Evolutionary conservation across 2,113 vertebrate genomes (phyloP).

Genomic region (Eulemur rufifrons): DNA sequence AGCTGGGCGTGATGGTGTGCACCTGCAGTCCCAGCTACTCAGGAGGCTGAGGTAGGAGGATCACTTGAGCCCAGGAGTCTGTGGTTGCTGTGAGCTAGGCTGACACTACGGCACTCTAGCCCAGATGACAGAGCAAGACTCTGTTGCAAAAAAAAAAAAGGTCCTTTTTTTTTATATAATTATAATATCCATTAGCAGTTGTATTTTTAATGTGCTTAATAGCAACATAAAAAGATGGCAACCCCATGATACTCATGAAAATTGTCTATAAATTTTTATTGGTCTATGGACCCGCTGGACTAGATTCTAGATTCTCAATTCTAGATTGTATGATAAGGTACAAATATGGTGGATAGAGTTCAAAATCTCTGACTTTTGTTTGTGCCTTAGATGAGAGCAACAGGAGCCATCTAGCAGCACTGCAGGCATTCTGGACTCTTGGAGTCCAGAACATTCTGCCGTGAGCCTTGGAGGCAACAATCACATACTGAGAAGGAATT

Average conservation of each 20-base stretch:
- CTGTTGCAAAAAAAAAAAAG: background rate
- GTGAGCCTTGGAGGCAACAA: background rate
- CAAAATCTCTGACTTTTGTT: background rate
- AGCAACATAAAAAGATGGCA: background rate
- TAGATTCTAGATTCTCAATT: background rate
- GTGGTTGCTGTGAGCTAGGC: too few species aligned
- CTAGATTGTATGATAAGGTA: background rate
- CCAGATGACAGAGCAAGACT: too few species aligned
- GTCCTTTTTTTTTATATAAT: background rate
- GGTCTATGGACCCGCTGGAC: background rate
- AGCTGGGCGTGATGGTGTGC: too few species aligned
- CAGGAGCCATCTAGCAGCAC: background rate
- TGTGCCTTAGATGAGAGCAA: background rate
- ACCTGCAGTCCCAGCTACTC: too few species aligned
- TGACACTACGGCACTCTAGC: too few species aligned
- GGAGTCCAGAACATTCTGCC: background rate
- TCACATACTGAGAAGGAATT: constrained; percentile 51
- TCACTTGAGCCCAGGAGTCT: too few species aligned
- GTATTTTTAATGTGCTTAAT: background rate
- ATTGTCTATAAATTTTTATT: background rate
- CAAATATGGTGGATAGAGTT: background rate
- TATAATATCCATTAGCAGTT: background rate
- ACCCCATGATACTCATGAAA: background rate
- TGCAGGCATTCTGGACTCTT: background rate
- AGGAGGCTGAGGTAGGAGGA: too few species aligned